Evolutionary conservation across 2,797 vertebrate species (phyloP).

Genomic region (Arctocebus calabarensis): DNA sequence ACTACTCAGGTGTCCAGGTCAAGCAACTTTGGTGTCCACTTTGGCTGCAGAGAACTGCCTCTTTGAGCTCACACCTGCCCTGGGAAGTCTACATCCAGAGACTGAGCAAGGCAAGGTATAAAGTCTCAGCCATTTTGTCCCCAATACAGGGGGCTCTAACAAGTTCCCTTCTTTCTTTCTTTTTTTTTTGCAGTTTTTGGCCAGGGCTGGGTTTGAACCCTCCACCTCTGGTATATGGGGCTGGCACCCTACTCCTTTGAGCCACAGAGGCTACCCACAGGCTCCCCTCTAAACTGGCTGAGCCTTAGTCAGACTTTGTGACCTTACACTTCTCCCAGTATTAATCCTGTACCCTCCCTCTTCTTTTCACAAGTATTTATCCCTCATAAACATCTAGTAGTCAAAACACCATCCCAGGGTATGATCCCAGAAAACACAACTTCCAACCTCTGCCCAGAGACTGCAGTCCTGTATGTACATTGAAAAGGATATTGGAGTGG

Average conservation of each 20-base stretch:
- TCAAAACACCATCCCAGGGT: background rate
- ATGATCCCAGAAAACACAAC: background rate
- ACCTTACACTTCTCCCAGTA: background rate
- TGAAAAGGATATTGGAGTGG: background rate
- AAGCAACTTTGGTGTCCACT: background rate
- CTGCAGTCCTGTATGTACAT: background rate
- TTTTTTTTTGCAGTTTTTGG: too few relatives aligned
- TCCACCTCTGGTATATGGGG: too few relatives aligned
- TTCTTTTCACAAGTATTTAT: background rate
- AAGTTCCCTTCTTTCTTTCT: background rate
- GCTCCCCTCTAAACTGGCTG: too few relatives aligned
- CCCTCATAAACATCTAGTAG: background rate
- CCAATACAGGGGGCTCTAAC: background rate
- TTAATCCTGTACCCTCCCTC: background rate
- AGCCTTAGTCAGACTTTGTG: background rate
- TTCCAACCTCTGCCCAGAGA: background rate
- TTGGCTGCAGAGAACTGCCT: background rate
- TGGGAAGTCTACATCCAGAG: background rate
- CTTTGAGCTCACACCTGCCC: accelerated
- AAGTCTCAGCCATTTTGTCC: background rate
- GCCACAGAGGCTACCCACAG: background rate
- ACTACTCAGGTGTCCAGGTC: background rate
- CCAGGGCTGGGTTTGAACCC: too few relatives aligned
- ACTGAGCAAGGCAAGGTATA: accelerated
- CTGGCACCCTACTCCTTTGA: too few relatives aligned